These are phyloP conservation scores for Tetranychus truncatus DNA, from an alignment of 2,888 invertebrate genomes.

Conservation along the genomic window DNA sequence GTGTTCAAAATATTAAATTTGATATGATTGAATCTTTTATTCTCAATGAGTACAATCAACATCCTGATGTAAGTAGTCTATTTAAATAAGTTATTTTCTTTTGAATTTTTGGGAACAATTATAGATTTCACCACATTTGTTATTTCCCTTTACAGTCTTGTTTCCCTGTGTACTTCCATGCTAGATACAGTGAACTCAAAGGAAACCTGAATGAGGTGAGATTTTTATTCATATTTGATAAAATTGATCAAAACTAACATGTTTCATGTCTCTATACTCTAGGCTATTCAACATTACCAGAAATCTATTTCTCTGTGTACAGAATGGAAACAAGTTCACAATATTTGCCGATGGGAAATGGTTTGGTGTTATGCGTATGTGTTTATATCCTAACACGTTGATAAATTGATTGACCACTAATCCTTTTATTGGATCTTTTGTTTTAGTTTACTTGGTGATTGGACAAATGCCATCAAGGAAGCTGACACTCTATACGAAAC, in stretches of 20 bases:
- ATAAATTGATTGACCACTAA: background rate
- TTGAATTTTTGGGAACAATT: background rate
- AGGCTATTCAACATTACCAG: constrained; percentile 54
- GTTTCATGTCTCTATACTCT: constrained; percentile 18
- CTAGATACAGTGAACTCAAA: background rate
- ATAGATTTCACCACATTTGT: background rate
- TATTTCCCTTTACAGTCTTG: background rate
- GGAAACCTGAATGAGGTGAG: background rate
- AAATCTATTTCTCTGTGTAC: constrained; percentile 61
- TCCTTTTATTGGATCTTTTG: background rate
- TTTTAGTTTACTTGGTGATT: constrained; percentile 42
- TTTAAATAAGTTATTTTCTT: background rate
- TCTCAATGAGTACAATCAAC: background rate
- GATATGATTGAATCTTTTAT: background rate
- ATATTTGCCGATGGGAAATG: constrained; percentile 82
- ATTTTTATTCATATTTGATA: no score
- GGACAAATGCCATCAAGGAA: constrained; percentile 54
- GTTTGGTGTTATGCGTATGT: constrained; percentile 66
- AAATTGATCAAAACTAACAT: background rate
- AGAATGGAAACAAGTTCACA: constrained; percentile 76
- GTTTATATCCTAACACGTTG: background rate
- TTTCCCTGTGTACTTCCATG: background rate
- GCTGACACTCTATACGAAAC: constrained; percentile 51
- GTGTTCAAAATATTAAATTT: background rate
- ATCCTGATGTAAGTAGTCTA: background rate